These are phyloP conservation scores for Hermodice carunculata DNA, from an alignment of 2,888 invertebrate genomes.

Conservation along the genomic window DNA sequence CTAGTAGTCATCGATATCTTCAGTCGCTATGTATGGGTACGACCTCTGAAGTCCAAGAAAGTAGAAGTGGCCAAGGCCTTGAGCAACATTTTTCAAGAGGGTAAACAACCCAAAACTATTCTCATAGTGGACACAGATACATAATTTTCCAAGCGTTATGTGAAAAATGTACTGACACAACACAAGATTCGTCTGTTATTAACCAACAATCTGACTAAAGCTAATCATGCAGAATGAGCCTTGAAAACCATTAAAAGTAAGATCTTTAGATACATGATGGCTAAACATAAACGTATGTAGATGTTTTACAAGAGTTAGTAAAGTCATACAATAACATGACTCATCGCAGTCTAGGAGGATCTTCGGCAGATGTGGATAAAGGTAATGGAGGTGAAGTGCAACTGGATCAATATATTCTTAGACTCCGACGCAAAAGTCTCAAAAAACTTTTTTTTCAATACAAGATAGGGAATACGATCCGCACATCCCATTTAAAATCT, in stretches of 20 bases:
- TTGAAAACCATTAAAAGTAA: constrained; percentile 6
- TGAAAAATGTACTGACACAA: background rate
- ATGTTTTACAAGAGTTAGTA: constrained; percentile 5
- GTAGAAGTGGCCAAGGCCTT: constrained; percentile 1
- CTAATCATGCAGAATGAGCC: background rate
- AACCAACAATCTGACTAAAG: background rate
- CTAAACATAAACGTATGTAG: background rate
- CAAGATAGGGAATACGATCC: constrained; percentile 1
- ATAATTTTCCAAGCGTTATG: background rate
- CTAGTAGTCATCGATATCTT: constrained; percentile 1
- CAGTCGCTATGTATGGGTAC: constrained; percentile 1
- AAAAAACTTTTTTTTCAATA: no score
- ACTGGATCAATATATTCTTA: background rate
- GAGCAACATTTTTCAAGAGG: constrained; percentile 1
- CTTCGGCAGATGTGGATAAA: background rate
- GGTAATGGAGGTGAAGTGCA: background rate
- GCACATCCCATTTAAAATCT: background rate
- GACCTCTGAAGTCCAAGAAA: constrained; percentile 5
- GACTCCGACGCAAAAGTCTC: no score
- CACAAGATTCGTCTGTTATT: background rate
- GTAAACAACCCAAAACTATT: background rate
- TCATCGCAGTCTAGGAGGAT: background rate
- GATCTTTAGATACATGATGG: background rate
- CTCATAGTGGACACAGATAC: background rate
- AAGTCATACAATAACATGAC: constrained; percentile 4